Base-by-base conservation (phyloP, 2,797 vertebrate genomes). In the Triplophysa yarkandensis region DNA sequence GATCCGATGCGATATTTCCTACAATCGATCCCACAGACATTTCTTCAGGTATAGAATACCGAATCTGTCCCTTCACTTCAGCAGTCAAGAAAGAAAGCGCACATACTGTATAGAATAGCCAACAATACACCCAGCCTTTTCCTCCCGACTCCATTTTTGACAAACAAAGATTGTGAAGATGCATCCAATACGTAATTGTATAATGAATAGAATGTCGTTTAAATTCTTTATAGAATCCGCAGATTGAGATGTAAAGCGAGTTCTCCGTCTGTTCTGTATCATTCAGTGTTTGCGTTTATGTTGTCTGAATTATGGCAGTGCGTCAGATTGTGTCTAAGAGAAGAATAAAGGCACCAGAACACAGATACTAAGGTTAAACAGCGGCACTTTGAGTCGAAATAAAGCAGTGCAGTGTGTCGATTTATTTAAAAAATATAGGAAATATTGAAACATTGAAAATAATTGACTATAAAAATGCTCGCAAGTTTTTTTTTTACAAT, bases 41-140 rank as follows among this genome's bases (percentile, higher is more conserved):
- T 74, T 90, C 87, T 67, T 90, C 89, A n/a, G 81, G 54, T 4
- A 46, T 46, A 0, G 81, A 85, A 71, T 89, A 88, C 52, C 30
- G 80, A 17, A 89, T 83, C 44, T 82, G 81, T 10, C 69, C 77
- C 2, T 78, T 70, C 17, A 55, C 64, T 2, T 63, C n/a, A 32
- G 16, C 7, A 16, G 27, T 10, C 63, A 71, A 19, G 21, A 63
- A 39, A 13, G n/a, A 1, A 16, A 60, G 36, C 8, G 25, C 23
- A n/a, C 58, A 69, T 2, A 46, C n/a, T 46, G 44, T 19, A 19
- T 46, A 46, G n/a, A 76, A 11, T 10, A 9, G 50, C 62, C 55
- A 32, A 80, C 17, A 19, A 44, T 52, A 11, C 17, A 27, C 6
- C 17, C 68, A 32, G 32, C 32, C 16, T n/a, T 36, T 76, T 48